These are phyloP conservation scores for Sarcophaga bullata DNA, from an alignment of 1,140 invertebrate genomes.

Conservation along the genomic window DNA sequence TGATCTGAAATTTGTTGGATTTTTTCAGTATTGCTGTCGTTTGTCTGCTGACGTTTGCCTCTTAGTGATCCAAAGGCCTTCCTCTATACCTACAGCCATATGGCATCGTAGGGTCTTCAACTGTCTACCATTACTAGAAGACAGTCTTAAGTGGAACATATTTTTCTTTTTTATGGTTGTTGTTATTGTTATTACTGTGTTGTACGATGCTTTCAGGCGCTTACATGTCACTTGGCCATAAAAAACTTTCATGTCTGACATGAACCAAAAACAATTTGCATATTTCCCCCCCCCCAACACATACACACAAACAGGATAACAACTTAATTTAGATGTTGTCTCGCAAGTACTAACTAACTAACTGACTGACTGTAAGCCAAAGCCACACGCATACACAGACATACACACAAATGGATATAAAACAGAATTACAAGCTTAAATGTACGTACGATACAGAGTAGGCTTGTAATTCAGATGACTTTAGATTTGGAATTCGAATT, in stretches of 20 bases:
- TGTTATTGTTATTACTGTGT: not conserved
- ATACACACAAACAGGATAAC: constrained; percentile 33
- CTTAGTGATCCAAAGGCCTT: too few relatives aligned
- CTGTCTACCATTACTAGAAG: too few relatives aligned
- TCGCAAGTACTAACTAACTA: not conserved
- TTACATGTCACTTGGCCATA: constrained; percentile 48
- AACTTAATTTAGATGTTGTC: constrained; percentile 46
- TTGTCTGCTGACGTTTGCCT: too few relatives aligned
- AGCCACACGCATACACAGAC: not conserved
- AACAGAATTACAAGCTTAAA: constrained; percentile 21
- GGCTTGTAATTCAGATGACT: constrained; percentile 30
- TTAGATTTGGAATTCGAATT: not conserved
- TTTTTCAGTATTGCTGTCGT: too few relatives aligned
- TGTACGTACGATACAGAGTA: constrained; percentile 22
- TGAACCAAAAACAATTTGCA: constrained; percentile 48
- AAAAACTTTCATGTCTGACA: constrained; percentile 46
- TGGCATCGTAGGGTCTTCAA: too few relatives aligned
- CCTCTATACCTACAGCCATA: too few relatives aligned
- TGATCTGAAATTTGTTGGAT: too few relatives aligned
- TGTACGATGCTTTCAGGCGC: constrained; percentile 44
- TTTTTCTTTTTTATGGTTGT: not conserved
- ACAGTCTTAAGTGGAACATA: too few relatives aligned
- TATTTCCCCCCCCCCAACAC: constrained; percentile 1
- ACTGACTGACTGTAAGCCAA: not conserved
- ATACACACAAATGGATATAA: not conserved